Evolutionary conservation across 2,113 vertebrate genomes (phyloP).

Genomic region (Rhipidura dahli): DNA sequence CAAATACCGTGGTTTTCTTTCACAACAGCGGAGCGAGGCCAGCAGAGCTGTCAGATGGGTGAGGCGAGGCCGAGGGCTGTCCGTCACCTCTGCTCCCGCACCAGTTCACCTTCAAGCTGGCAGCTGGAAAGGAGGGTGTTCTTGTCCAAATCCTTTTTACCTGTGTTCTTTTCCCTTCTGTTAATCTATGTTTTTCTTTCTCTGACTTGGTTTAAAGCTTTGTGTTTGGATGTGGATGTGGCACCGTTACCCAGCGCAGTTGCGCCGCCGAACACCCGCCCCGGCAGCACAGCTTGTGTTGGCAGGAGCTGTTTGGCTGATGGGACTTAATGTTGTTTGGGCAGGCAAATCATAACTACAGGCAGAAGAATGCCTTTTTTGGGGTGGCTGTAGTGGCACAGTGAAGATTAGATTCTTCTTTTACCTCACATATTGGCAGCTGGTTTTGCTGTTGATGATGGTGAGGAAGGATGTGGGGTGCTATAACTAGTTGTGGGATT

Average conservation of each 20-base stretch:
- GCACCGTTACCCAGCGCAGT: neutral
- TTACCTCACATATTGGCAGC: neutral
- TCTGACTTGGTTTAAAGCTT: neutral
- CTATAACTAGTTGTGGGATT: neutral
- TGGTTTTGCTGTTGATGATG: neutral
- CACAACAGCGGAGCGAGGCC: neutral
- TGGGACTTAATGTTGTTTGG: neutral
- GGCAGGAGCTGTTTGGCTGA: neutral
- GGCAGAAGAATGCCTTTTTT: neutral
- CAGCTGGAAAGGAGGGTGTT: neutral
- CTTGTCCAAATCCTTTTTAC: neutral
- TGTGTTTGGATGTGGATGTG: neutral
- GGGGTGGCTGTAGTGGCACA: neutral
- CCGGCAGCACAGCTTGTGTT: neutral
- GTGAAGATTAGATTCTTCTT: neutral
- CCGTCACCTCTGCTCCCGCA: neutral
- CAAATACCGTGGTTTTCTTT: constrained; percentile 49
- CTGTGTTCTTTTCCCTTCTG: fast-evolving
- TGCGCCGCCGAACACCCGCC: fast-evolving
- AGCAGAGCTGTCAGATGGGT: neutral
- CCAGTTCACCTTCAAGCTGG: neutral
- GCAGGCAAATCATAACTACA: neutral
- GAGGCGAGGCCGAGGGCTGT: neutral
- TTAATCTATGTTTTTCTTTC: neutral
- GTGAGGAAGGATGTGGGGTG: neutral